A percentile compares a stretch with the other conserved stretches of the same genome.
These are phyloP conservation scores for Zootoca vivipara DNA, from an alignment of 2,113 vertebrate genomes.

Conservation along the genomic window DNA sequence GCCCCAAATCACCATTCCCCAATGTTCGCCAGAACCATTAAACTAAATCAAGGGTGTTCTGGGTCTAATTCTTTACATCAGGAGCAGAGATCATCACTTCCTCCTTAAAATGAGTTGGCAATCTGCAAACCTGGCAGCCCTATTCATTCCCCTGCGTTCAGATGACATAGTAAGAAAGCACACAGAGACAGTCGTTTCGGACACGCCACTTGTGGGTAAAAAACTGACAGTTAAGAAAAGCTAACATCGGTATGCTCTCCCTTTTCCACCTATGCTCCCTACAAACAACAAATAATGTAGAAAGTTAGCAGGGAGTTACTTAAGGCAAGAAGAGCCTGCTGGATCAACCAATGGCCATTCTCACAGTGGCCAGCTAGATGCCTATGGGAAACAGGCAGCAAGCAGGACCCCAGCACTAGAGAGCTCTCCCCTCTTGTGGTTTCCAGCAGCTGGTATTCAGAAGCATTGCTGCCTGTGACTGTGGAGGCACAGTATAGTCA, in stretches of 20 bases:
- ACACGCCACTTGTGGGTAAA: not conserved
- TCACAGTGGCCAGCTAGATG: no score
- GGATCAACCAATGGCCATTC: no score
- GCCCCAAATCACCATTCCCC: not conserved
- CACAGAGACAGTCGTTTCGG: not conserved
- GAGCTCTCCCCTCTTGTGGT: no score
- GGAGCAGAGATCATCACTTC: not conserved
- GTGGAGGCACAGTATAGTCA: no score
- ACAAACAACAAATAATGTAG: no score
- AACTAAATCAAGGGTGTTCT: not conserved
- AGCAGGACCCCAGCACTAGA: no score
- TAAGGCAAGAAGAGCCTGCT: no score
- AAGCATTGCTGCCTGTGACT: no score
- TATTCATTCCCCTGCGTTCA: not conserved
- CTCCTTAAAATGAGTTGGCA: not conserved
- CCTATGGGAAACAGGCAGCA: no score
- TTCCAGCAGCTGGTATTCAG: no score
- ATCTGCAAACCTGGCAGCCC: not conserved
- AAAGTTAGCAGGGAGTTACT: no score
- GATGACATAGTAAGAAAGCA: not conserved
- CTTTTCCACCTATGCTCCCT: fast-evolving
- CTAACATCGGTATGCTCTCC: not conserved
- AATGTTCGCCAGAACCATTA: not conserved
- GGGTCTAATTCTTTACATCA: not conserved
- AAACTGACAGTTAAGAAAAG: not conserved